Conservation (phyloP, 2,113 vertebrate genomes). For the Eudyptes chrysolophus region DNA sequence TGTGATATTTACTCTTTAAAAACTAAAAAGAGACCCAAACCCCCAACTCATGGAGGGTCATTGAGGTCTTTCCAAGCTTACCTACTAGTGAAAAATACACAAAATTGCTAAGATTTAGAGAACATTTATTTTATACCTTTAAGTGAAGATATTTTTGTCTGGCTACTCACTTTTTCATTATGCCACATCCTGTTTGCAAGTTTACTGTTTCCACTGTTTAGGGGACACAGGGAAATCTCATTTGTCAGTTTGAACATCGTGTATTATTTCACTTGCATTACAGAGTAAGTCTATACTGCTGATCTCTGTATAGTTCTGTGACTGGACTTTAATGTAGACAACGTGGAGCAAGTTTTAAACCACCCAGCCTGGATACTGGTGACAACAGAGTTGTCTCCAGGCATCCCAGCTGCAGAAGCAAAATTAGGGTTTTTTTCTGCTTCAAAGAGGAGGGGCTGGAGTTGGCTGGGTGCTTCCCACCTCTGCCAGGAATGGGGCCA, state of each 20-base stretch:
- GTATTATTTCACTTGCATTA: background rate
- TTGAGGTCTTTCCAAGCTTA: background rate
- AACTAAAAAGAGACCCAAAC: background rate
- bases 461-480: background rate
- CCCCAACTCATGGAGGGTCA: background rate
- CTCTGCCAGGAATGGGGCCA: background rate
- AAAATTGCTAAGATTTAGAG: background rate
- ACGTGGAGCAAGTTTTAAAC: background rate
- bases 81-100: background rate
- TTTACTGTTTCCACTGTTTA: background rate
- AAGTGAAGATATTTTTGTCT: background rate
- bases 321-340: background rate
- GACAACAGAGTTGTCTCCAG: background rate
- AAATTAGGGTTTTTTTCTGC: background rate
- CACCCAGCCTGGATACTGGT: background rate
- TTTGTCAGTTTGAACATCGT: background rate
- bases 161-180: background rate
- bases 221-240: background rate
- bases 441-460: background rate
- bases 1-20: background rate
- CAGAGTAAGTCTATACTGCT: background rate
- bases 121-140: background rate
- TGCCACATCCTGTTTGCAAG: background rate
- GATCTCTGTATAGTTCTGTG: background rate
- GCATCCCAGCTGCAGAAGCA: background rate